A percentile compares a stretch with the other conserved stretches of the same genome.
Evolutionary conservation across 2,888 invertebrate genomes (phyloP).

Genomic region (Diarsia mendica): DNA sequence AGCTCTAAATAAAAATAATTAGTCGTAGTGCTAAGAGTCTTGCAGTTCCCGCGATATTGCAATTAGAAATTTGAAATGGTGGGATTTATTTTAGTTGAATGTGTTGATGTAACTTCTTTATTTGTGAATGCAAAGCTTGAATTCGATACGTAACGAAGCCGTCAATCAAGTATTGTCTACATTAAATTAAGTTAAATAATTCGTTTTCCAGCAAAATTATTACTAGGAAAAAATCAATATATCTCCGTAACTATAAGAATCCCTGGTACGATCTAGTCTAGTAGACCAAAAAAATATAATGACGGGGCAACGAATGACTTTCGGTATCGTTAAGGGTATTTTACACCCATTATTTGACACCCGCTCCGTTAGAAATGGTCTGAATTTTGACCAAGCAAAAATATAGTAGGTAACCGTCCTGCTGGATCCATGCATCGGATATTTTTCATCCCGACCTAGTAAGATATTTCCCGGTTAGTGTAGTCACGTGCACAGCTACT

Average conservation of each 20-base stretch:
- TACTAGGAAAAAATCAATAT: too few species aligned
- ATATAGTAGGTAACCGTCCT: not conserved
- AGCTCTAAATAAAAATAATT: slow-evolving; percentile 13
- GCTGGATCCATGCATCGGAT: not conserved
- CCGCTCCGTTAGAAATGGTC: not conserved
- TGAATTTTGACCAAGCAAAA: not conserved
- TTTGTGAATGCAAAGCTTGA: not conserved
- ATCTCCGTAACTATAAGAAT: not conserved
- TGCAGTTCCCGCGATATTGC: not conserved
- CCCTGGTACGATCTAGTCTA: not conserved
- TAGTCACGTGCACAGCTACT: slow-evolving; percentile 40
- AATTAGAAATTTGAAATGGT: not conserved
- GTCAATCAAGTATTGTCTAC: not conserved
- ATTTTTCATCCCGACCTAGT: slow-evolving; percentile 12
- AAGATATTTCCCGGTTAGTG: slow-evolving; percentile 32
- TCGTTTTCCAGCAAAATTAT: too few species aligned
- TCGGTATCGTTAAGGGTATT: not conserved
- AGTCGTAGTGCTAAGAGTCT: not conserved
- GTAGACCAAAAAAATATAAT: not conserved
- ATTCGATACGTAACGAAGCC: not conserved
- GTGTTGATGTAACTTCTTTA: not conserved
- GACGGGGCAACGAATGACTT: too few species aligned
- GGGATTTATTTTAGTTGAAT: not conserved
- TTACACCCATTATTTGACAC: not conserved
- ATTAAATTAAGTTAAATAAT: too few species aligned